Percentiles rank a stretch among this genome's conserved stretches.
Evolutionary conservation across 2,113 vertebrate species (phyloP).

Genomic region (Triplophysa rosa): DNA sequence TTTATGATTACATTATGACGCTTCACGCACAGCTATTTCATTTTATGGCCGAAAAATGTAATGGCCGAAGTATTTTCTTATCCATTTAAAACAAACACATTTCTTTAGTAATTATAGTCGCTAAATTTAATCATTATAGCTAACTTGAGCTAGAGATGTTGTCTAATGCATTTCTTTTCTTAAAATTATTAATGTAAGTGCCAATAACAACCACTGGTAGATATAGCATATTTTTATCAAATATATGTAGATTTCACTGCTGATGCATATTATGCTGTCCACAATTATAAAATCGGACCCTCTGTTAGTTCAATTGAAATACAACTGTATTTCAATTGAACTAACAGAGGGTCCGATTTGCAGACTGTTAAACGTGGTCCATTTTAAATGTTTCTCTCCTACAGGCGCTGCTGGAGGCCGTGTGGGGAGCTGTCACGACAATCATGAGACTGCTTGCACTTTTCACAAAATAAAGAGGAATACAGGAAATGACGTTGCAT

Average conservation of each 20-base stretch:
- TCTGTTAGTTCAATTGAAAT: too few relatives aligned
- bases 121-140: neutral
- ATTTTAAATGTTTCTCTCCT: constrained; percentile 15
- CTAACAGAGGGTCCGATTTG: neutral
- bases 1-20: neutral
- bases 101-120: neutral
- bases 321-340: neutral
- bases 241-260: neutral
- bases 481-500: constrained; percentile 1
- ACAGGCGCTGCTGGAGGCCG: constrained; percentile 26
- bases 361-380: neutral
- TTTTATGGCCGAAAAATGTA: neutral
- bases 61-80: neutral
- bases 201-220: too few relatives aligned
- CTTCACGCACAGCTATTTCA: neutral
- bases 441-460: constrained; percentile 25
- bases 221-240: too few relatives aligned
- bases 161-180: too few relatives aligned
- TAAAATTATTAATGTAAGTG: neutral
- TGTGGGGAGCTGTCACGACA: constrained; percentile 18
- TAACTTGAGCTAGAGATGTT: too few relatives aligned
- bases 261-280: neutral
- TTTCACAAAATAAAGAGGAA: neutral
- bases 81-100: too few relatives aligned
- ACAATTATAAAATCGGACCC: too few relatives aligned